Base-by-base conservation (phyloP, 2,113 vertebrate species). In the Cephalophus harveyi region DNA sequence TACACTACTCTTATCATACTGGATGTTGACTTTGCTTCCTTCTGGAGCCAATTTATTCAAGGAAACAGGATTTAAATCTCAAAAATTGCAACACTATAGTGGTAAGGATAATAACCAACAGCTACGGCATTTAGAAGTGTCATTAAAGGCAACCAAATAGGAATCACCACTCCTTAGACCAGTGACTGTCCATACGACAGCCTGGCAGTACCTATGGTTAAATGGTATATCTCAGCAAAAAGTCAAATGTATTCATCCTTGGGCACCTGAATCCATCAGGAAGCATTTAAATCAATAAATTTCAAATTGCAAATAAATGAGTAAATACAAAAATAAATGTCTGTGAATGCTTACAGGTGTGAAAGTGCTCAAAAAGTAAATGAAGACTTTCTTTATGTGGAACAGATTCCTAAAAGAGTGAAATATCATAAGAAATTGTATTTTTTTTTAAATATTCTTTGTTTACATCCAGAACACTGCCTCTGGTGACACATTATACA, bases 321-420 rank as follows among this genome's bases (percentile, higher is more conserved):
- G 57, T 85, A 87, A 93, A 91, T 76, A 64, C n/a, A 91, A 55
- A 54, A 91, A 76, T 43, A 89, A 93, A 87, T 88, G 46, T 87
- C 50, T 87, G 13, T 27, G 59, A 87, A 76, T 27, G 27, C 27
- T 27, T 91, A 17, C 71, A 78, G 46, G 57, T 67, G 17, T 90
- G 11, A 87, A 83, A 93, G 1, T 40, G 16, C 1, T 92, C 40
- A 83, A 40, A 13, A 67, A 87, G 30, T 82, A 87, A 64, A 85
- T 57, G 27, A 67, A 67, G 74, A 62, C 50, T 89, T 60, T 59
- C n/a, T 92, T 89, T 50, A 36, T 28, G 6, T 50, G 23, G 12
- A 79, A 83, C 19, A 36, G 27, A 88, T 57, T 57, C 2, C 12
- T 59, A 52, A 43, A 84, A 91, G 19, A 33, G 36, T 82, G 7